These are phyloP conservation scores for Ptyas mucosa DNA, from an alignment of 2,113 vertebrate species.

Conservation along the genomic window DNA sequence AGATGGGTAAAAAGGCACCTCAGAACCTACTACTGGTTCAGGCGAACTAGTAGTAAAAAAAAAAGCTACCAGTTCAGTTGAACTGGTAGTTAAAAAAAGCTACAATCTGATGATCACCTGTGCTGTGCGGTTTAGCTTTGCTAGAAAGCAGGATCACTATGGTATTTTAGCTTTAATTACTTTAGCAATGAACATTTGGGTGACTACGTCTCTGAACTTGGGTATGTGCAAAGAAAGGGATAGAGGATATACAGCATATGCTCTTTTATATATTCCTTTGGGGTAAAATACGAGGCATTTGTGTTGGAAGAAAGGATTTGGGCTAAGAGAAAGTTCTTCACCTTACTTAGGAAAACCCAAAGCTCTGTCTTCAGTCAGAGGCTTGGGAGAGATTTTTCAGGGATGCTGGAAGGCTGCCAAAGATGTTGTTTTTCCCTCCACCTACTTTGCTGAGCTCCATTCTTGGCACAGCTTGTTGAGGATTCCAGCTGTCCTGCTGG, in stretches of 20 bases:
- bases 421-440: slow-evolving; percentile 64
- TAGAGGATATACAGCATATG: not conserved
- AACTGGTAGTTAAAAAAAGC: too few relatives aligned
- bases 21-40: too few relatives aligned
- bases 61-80: too few relatives aligned
- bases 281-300: slow-evolving; percentile 34
- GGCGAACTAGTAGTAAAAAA: too few relatives aligned
- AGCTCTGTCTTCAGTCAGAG: slow-evolving; percentile 55
- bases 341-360: slow-evolving; percentile 41
- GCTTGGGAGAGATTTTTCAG: slow-evolving; percentile 53
- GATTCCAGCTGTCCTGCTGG: slow-evolving; percentile 67
- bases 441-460: slow-evolving; percentile 58
- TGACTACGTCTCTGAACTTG: slow-evolving; percentile 13
- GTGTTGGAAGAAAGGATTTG: slow-evolving; percentile 30
- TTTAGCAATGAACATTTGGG: slow-evolving; percentile 19
- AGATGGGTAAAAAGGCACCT: not conserved
- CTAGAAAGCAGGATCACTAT: not conserved
- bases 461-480: slow-evolving; percentile 54
- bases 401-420: slow-evolving; percentile 56
- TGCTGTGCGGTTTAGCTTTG: too few relatives aligned
- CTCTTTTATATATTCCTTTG: not conserved
- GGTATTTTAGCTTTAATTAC: slow-evolving; percentile 1
- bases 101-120: too few relatives aligned
- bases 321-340: slow-evolving; percentile 46
- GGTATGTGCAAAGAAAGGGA: slow-evolving; percentile 18